phyloP scores from a whole-genome alignment of 2,797 vertebrate genomes.

The Enoplosus armatus region DNA sequence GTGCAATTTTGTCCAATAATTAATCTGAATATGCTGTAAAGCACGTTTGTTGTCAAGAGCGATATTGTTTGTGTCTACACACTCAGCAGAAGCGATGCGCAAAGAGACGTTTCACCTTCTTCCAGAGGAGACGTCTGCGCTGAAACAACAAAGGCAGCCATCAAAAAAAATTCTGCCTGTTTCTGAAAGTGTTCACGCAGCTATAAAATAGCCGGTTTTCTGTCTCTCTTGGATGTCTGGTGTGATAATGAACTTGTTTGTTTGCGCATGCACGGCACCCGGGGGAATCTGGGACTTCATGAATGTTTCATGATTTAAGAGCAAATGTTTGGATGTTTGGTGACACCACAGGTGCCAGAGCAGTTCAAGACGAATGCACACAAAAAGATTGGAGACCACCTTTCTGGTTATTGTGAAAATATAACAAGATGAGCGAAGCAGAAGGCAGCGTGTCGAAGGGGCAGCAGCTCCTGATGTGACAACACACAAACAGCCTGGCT shows the following conservation, averaged over 20 bases:
- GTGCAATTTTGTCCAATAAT: constrained; percentile 40
- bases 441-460: constrained; percentile 82
- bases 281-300: constrained; percentile 69
- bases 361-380: constrained; percentile 51
- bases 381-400: constrained; percentile 26
- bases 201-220: constrained; percentile 42
- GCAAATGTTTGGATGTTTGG: constrained; percentile 64
- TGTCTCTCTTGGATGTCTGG: constrained; percentile 64
- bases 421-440: constrained; percentile 33
- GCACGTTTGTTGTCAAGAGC: constrained; percentile 7
- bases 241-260: constrained; percentile 78
- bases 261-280: constrained; percentile 57
- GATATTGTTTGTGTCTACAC: background rate
- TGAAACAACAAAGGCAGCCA: constrained; percentile 33
- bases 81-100: constrained; percentile 11
- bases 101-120: constrained; percentile 37
- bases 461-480: constrained; percentile 58
- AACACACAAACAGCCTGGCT: constrained; percentile 25
- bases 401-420: constrained; percentile 47
- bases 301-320: constrained; percentile 78
- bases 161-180: background rate
- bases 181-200: constrained; percentile 31
- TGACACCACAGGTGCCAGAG: constrained; percentile 44
- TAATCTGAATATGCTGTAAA: constrained; percentile 23
- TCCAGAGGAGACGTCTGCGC: constrained; percentile 3